Base-by-base conservation (phyloP, 2,888 invertebrate genomes). In the Artemia sinica region DNA sequence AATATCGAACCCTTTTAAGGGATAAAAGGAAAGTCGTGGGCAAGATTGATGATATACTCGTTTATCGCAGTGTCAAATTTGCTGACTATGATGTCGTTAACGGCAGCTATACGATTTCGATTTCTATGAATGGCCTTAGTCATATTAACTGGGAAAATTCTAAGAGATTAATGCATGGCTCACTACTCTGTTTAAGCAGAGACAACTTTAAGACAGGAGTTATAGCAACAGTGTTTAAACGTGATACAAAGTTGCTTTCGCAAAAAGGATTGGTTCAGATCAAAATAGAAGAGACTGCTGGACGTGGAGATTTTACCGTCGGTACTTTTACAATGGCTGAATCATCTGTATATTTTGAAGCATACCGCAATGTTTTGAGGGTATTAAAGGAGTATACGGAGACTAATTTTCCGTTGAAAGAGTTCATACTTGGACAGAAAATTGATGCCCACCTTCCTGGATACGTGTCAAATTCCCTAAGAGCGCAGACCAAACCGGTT, bases 321-420 rank as follows among this genome's bases (percentile, higher is more conserved):
- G 76, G 79, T 71, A 72, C 77, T 0, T 83, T 82, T 71, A 74
- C 83, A 0, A 87, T 90, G 86, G 82, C 87, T 4, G 89, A 90
- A 76, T 85, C 87, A 68, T 84, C 84, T 68, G 84, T 87, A 0
- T 91, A 86, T 76, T 89, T 90, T 75, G 90, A 90, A 75, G 88
- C 90, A 0, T 91, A 90, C 75, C 81, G 85, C 72, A 84, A 86
- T 74, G 87, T 89, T 0, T 78, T 89, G 68, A 82, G 81, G 72
- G 86, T 85, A 13, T 75, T 91, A 48, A 83, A 87, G 74, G 77
- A 77, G 1, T 81, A 85, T 68, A 77, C 78, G 63, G 74, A 79
- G 41, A 78, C 81, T 8, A 79, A 81, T 49, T 82, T 89, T 73
- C 87, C 88, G 0, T 83, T 89, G 83, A 79, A 80, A 67, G 81